A percentile compares a stretch with the other conserved stretches of the same genome.
These are phyloP conservation scores for Macroglossus sobrinus DNA, from an alignment of 2,113 vertebrate genomes.

Conservation along the genomic window DNA sequence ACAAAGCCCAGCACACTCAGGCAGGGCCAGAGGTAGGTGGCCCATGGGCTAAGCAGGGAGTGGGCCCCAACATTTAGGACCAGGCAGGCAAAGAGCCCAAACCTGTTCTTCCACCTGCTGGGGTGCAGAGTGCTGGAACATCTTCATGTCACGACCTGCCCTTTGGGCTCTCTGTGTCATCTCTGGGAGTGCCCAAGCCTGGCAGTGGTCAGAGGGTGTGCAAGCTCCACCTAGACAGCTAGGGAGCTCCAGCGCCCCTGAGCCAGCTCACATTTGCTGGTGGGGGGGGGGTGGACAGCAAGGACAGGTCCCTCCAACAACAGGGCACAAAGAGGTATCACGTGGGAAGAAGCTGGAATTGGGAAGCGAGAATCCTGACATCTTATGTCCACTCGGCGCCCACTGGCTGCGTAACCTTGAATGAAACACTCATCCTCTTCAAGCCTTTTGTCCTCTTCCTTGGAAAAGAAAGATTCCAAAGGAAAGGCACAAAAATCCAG, in stretches of 20 bases:
- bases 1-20: not conserved
- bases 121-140: not conserved
- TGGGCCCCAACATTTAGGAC: not conserved
- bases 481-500: not conserved
- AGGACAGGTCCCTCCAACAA: not conserved
- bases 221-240: not conserved
- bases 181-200: not conserved
- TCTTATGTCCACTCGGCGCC: not conserved
- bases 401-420: not conserved
- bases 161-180: not conserved
- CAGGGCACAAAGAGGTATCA: not conserved
- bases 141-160: not conserved
- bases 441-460: not conserved
- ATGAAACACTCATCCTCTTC: not conserved
- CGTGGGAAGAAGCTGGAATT: not conserved
- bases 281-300: not conserved
- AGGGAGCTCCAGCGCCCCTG: accelerated
- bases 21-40: not conserved
- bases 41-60: not conserved
- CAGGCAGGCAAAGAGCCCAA: not conserved
- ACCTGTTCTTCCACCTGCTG: not conserved
- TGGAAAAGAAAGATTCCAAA: not conserved
- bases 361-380: not conserved
- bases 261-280: not conserved
- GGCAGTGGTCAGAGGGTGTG: not conserved